A percentile compares a stretch with the other conserved stretches of the same genome.
Conservation (phyloP, 2,113 vertebrate species). For the Callochromis pleurospilus region DNA sequence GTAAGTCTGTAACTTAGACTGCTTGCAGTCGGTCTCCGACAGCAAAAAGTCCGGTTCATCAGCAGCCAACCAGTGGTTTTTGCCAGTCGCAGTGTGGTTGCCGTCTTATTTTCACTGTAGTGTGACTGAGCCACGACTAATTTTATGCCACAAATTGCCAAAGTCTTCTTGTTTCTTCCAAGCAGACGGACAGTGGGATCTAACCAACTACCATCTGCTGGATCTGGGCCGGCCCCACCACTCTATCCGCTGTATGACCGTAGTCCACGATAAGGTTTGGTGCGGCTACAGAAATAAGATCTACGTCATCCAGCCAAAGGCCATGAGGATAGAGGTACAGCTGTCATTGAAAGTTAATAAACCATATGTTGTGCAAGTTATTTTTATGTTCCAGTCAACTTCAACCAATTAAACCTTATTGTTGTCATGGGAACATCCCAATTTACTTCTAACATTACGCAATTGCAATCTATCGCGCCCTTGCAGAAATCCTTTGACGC, state of each 20-base stretch:
- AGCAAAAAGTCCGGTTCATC: not conserved
- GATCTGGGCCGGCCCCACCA: slow-evolving; percentile 95
- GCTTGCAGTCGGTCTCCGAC: not conserved
- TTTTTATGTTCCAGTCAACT: not conserved
- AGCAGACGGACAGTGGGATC: slow-evolving; percentile 92
- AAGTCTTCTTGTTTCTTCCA: not conserved
- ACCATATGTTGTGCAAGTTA: not conserved
- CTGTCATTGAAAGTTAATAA: not conserved
- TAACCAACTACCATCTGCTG: slow-evolving; percentile 95
- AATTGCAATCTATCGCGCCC: not conserved
- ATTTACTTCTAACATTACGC: not conserved
- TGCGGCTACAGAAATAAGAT: slow-evolving; percentile 98
- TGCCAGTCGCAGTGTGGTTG: not conserved
- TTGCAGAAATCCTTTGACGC: slow-evolving; percentile 92
- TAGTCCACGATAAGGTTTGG: slow-evolving; percentile 95
- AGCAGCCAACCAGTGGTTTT: not conserved
- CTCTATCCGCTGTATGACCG: slow-evolving; percentile 96
- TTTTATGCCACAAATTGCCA: not conserved
- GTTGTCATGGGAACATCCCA: not conserved
- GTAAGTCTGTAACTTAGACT: slow-evolving; percentile 57
- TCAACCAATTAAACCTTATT: not conserved
- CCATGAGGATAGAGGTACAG: slow-evolving; percentile 93
- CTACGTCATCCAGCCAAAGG: slow-evolving; percentile 95
- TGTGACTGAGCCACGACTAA: not conserved
- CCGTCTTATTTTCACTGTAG: not conserved